Evolutionary conservation across 2,797 vertebrate genomes (phyloP), one percentile per base, ranked within the genome.

Genomic region (Loris lydekkerianus): DNA sequence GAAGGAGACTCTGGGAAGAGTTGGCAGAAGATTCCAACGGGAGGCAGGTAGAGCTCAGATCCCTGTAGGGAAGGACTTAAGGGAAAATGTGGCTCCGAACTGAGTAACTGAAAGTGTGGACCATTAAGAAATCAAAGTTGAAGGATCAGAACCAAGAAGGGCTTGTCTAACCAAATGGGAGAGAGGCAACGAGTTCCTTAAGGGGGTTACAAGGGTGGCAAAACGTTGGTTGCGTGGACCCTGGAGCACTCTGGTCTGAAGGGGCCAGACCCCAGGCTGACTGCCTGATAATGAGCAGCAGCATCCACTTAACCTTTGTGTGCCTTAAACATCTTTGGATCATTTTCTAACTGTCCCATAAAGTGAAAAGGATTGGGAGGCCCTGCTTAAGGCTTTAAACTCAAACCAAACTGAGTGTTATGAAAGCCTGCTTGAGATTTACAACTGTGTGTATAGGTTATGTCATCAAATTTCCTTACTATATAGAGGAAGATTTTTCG

Each of bases 91-190:
- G 18, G 46, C 89, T 93, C 56, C 40, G 77, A 70, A 61, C 61
- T 13, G 14, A 70, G n/a, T 56, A 60, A 37, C 0, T 23, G 29
- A 65, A 77, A 78, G 37, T 40, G 10, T 7, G 13, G 21, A 10
- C 8, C n/a, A 34, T 60, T 29, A 31, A 78, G 73, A 80, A 83
- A n/a, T 63, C 78, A 73, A 65, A 77, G 14, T 43, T 2, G 40
- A 73, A 87, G 65, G 69, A 18, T 18, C 31, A 40, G 40, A 84
- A 65, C 58, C 69, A 75, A 86, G 80, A 84, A 80, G 34, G 73
- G 5, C 29, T 67, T 18, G 14, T n/a, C 43, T 43, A 75, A 58
- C 27, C 60, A 17, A 11, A n/a, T 1, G 34, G 49, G 37, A 65
- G 70, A 75, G 72, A 87, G 21, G 43, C 11, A 15, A 15, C 20